Conservation (phyloP, 1,140 invertebrate species). For the Batillaria attramentaria region DNA sequence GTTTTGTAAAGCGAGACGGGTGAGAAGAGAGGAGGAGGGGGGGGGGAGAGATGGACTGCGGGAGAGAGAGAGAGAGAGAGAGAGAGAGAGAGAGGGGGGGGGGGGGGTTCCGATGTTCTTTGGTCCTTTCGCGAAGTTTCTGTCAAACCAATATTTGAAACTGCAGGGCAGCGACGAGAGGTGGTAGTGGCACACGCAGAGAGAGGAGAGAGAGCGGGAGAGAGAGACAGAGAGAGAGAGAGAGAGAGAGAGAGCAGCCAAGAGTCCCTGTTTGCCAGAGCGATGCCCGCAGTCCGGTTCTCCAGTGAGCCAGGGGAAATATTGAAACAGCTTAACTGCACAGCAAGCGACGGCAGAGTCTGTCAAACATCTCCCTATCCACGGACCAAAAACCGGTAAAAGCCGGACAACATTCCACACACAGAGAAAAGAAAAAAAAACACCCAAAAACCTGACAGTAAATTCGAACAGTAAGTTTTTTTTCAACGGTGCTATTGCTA, state of each 20-base stretch:
- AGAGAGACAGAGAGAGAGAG: background rate
- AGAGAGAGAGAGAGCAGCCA: background rate
- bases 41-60: background rate
- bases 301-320: background rate
- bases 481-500: too few relatives aligned
- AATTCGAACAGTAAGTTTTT: too few relatives aligned
- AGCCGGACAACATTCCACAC: too few relatives aligned
- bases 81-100: background rate
- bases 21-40: too few relatives aligned
- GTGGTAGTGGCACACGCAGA: background rate
- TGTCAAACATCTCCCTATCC: background rate
- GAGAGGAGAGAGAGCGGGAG: background rate
- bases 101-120: background rate
- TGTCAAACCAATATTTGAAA: background rate
- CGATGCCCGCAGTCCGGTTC: background rate
- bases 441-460: too few relatives aligned
- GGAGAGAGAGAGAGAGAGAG: background rate
- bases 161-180: background rate
- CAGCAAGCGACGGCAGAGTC: background rate
- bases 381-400: too few relatives aligned
- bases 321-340: slow-evolving; percentile 20
- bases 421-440: too few relatives aligned
- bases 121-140: background rate
- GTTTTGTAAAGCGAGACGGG: too few relatives aligned
- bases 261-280: background rate